phyloP scores from a whole-genome alignment of 2,113 vertebrate genomes.

The Cettia cetti region DNA sequence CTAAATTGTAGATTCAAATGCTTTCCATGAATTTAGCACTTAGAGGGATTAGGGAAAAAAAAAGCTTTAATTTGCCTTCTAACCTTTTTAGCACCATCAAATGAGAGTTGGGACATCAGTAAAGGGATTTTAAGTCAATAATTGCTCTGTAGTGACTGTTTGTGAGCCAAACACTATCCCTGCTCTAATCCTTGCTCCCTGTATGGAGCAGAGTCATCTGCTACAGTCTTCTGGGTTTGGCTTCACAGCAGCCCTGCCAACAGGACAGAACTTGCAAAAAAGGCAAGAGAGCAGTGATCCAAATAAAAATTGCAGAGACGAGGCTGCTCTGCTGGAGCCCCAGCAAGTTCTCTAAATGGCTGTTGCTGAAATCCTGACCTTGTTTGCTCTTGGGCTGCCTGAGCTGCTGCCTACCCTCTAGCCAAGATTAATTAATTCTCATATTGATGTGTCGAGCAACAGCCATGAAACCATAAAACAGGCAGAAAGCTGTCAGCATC shows the following conservation, averaged over 20 bases:
- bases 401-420: background rate
- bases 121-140: slow-evolving; percentile 27
- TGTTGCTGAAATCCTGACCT: slow-evolving; percentile 48
- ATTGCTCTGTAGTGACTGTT: background rate
- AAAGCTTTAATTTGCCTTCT: slow-evolving; percentile 19
- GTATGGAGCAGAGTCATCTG: background rate
- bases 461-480: slow-evolving; percentile 6
- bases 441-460: background rate
- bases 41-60: background rate
- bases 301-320: background rate
- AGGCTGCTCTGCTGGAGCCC: slow-evolving; percentile 7
- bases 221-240: background rate
- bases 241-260: background rate
- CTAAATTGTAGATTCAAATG: background rate
- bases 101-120: background rate
- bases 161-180: background rate
- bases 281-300: slow-evolving; percentile 6
- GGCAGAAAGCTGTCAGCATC: background rate
- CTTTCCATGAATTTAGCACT: slow-evolving; percentile 43
- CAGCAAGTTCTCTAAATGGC: background rate
- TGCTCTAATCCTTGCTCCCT: background rate
- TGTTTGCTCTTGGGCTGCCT: slow-evolving; percentile 21
- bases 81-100: slow-evolving; percentile 17
- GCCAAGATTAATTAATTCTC: slow-evolving; percentile 41
- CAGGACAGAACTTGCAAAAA: slow-evolving; percentile 39